phyloP scores from a whole-genome alignment of 1,140 invertebrate species.

The Hyposmocoma kahamanoa region DNA sequence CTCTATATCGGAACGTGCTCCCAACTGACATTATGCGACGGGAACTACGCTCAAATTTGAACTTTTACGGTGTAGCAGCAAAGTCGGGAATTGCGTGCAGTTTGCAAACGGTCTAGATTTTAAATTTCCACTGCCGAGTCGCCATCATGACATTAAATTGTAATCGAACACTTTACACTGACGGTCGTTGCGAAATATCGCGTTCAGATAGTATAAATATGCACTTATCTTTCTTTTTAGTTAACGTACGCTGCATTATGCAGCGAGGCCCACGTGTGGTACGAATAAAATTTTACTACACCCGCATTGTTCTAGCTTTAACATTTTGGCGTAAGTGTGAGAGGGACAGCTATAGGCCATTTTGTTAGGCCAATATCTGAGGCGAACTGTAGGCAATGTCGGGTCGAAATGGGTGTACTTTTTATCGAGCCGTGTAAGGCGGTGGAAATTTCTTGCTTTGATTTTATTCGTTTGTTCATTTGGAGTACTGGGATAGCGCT shows the following conservation, averaged over 20 bases:
- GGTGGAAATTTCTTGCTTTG: constrained; percentile 28
- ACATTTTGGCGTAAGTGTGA: constrained; percentile 23
- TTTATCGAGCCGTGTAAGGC: constrained; percentile 39
- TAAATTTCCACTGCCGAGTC: constrained; percentile 35
- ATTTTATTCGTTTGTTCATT: constrained; percentile 9
- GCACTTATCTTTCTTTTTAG: constrained; percentile 70
- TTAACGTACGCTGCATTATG: constrained; percentile 66
- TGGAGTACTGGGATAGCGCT: neutral
- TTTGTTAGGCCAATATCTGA: constrained; percentile 48
- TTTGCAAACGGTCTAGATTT: constrained; percentile 26
- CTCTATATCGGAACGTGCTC: constrained; percentile 20
- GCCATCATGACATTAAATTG: constrained; percentile 68
- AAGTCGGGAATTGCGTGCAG: neutral
- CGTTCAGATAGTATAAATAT: constrained; percentile 64
- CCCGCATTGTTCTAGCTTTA: constrained; percentile 48
- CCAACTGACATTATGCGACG: neutral
- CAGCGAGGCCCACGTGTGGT: constrained; percentile 54
- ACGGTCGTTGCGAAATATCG: constrained; percentile 63
- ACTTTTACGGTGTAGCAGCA: neutral
- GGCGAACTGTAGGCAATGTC: constrained; percentile 40
- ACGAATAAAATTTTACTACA: constrained; percentile 69
- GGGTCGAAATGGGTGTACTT: constrained; percentile 38
- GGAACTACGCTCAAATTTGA: neutral
- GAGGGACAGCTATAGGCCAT: constrained; percentile 39
- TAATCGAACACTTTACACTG: constrained; percentile 70